phyloP scores from a whole-genome alignment of 2,888 invertebrate species.

The Megamerina dolium region DNA sequence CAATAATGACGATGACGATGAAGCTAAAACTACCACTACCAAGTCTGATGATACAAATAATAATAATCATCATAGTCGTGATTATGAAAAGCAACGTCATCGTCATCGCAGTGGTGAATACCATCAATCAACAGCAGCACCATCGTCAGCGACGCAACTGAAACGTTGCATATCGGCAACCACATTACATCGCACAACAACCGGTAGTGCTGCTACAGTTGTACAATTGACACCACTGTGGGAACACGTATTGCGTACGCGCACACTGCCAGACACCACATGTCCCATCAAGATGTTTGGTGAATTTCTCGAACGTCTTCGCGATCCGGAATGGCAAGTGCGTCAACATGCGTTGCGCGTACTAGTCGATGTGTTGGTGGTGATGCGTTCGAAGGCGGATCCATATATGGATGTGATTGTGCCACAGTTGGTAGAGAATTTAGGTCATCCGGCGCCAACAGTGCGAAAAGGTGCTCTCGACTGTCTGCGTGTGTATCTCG shows the following conservation, averaged over 20 bases:
- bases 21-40: constrained; percentile 6
- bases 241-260: constrained; percentile 72
- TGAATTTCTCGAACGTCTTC: constrained; percentile 66
- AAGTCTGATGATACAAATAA: constrained; percentile 15
- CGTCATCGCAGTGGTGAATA: constrained; percentile 9
- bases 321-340: constrained; percentile 78
- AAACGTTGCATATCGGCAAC: constrained; percentile 4
- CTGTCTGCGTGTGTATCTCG: constrained; percentile 66
- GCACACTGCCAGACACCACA: constrained; percentile 63
- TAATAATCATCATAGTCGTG: constrained; percentile 7
- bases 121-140: neutral
- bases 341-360: constrained; percentile 75
- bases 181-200: constrained; percentile 10
- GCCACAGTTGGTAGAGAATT: constrained; percentile 67
- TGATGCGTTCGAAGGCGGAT: constrained; percentile 64
- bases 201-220: constrained; percentile 18
- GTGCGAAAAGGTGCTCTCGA: constrained; percentile 75
- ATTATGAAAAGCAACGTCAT: constrained; percentile 8
- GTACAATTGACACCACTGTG: constrained; percentile 67
- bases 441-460: constrained; percentile 74
- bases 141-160: constrained; percentile 10
- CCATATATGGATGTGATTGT: constrained; percentile 59
- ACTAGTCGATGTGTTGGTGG: constrained; percentile 70
- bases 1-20: constrained; percentile 9
- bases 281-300: constrained; percentile 62